Base-by-base conservation (phyloP, 2,797 vertebrate species). In the Neopelma chrysocephalum region DNA sequence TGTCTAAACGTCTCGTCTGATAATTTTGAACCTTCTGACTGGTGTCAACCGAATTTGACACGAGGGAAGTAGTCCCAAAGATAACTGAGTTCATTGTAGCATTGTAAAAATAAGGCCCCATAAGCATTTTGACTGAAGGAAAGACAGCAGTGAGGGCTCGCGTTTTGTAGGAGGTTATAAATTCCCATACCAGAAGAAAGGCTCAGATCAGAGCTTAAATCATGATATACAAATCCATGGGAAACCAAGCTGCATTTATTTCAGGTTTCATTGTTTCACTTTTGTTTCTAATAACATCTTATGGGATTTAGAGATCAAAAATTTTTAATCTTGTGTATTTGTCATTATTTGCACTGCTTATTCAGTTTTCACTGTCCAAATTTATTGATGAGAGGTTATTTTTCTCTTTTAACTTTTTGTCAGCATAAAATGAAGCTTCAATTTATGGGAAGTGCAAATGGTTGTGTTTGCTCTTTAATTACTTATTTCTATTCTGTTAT, bases 241-340 rank as follows among this genome's bases (percentile, higher is more conserved):
- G 69, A 94, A 86, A 64, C 25, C 53, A 84, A 93, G 25, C 38
- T 78, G 65, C 54, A 79, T 90, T 87, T 91, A 90, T 94, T 93
- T 90, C 54, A 81, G 65, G 47, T 20, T 96, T 90, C 54, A 51
- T 82, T 93, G 70, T 93, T 94, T 94, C 69, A 72, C 70, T 93
- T 93, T 86, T 77, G 57, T 86, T 94, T 91, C 80, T 92, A 88
- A 82, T 89, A 95, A 50, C 66, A 40, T 94, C 36, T 91, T 86
- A 72, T 4, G 68, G 76, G 68, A 92, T 94, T 96, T 85, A 86
- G 57, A 79, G 65, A 80, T 91, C 0, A 82, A 93, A 94, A 54
- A 53, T 4, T 0, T 2, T 61, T 82, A 76, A 69, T 91, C 82
- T 76, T 83, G n/a, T 79, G 20, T 81, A 57, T 93, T 93, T 94